These are phyloP conservation scores for Cyclargus thomasi DNA, from an alignment of 1,140 invertebrate genomes.

Conservation along the genomic window DNA sequence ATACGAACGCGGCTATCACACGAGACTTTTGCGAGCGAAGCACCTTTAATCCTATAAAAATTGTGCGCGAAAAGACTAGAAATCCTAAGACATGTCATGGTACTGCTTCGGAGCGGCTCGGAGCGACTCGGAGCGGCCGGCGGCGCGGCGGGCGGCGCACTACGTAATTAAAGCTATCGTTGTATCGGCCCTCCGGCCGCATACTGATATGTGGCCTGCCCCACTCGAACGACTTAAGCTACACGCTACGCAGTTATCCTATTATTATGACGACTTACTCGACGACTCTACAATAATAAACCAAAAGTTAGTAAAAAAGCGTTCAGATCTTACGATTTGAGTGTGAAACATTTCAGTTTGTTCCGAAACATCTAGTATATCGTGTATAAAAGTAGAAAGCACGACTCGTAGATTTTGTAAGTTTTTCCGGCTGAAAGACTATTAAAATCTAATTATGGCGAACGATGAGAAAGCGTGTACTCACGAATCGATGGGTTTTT, in stretches of 20 bases:
- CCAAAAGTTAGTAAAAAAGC: constrained; percentile 1
- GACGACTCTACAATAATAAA: background rate
- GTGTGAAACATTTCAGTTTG: background rate
- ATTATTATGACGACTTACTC: constrained; percentile 10
- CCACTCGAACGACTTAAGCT: constrained; percentile 10
- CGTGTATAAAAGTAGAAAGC: constrained; percentile 23
- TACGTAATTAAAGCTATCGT: constrained; percentile 56
- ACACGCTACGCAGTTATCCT: constrained; percentile 11
- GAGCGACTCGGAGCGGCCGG: constrained; percentile 16
- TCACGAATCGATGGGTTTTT: constrained; percentile 72
- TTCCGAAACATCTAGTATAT: constrained; percentile 8
- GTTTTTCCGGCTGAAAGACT: constrained; percentile 71
- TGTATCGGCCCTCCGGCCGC: constrained; percentile 32
- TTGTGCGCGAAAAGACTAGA: constrained; percentile 73
- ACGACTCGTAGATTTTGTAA: constrained; percentile 58
- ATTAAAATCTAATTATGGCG: constrained; percentile 62
- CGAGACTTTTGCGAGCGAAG: constrained; percentile 56
- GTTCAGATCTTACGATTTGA: background rate
- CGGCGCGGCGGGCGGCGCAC: constrained; percentile 17
- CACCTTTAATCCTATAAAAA: constrained; percentile 56
- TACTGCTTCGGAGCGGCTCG: constrained; percentile 17
- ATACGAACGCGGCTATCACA: constrained; percentile 57
- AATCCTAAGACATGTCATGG: constrained; percentile 42
- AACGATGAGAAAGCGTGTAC: constrained; percentile 33
- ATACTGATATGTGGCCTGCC: constrained; percentile 22